Conservation (phyloP, 2,888 invertebrate genomes). For the Luperina testacea region DNA sequence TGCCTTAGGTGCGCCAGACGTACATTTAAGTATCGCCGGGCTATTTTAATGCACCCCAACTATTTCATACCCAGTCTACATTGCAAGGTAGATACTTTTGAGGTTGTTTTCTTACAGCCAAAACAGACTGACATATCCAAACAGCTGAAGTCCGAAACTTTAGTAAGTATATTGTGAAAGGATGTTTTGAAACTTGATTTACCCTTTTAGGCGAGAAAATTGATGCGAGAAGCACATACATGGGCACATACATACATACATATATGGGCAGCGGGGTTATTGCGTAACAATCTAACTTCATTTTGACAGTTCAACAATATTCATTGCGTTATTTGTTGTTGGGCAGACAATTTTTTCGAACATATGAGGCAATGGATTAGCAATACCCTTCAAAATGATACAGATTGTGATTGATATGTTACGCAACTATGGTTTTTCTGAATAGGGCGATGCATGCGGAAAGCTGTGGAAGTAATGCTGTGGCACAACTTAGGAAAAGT, state of each 20-base stretch:
- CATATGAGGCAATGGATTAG: not conserved
- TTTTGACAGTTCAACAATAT: not conserved
- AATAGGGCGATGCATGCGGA: not conserved
- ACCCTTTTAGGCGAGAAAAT: not conserved
- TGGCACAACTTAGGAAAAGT: conserved; percentile 2
- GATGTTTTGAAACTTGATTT: not conserved
- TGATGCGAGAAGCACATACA: not conserved
- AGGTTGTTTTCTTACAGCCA: conserved; percentile 3
- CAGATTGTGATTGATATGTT: not conserved
- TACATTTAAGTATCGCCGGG: conserved; percentile 19
- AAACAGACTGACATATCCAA: not conserved
- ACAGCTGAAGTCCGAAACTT: not conserved
- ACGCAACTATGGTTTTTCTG: not conserved
- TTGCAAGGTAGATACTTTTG: conserved; percentile 1
- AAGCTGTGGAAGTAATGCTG: not conserved
- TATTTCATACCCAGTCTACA: not conserved
- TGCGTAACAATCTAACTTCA: not conserved
- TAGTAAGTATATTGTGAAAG: not conserved
- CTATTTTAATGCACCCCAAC: conserved; percentile 28
- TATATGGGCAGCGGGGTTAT: not conserved
- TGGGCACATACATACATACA: too few relatives aligned
- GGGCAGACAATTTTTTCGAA: not conserved
- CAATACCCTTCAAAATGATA: not conserved
- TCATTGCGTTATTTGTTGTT: not conserved
- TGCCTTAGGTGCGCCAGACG: conserved; percentile 25